Evolutionary conservation across 2,888 invertebrate species (phyloP).

Genomic region (Caenorhabditis japonica): DNA sequence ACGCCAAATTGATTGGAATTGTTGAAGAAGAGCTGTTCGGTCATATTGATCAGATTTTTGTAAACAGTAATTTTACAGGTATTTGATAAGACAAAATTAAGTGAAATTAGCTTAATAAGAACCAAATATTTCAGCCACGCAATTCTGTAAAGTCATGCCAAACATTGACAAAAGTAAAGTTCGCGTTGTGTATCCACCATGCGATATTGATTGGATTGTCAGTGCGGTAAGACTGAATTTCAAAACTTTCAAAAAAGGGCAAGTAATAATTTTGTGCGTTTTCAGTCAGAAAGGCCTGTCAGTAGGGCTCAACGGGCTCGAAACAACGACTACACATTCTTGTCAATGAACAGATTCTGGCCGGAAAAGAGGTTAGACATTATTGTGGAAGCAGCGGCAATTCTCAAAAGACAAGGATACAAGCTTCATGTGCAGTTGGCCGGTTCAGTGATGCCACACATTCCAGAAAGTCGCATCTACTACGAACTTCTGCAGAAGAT

Average conservation of each 20-base stretch:
- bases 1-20: conserved; percentile 72
- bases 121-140: conserved; percentile 55
- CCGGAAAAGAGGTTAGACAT: conserved; percentile 76
- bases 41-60: conserved; percentile 79
- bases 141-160: conserved; percentile 74
- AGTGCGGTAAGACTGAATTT: conserved; percentile 44
- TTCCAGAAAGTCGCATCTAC: conserved; percentile 78
- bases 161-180: conserved; percentile 68
- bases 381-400: conserved; percentile 75
- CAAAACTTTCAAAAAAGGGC: too few relatives aligned
- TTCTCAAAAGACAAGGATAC: conserved; percentile 68
- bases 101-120: background rate
- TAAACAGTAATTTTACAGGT: conserved; percentile 80
- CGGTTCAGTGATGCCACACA: conserved; percentile 79
- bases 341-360: conserved; percentile 77
- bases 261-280: background rate
- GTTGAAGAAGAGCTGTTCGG: conserved; percentile 79
- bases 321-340: conserved; percentile 71
- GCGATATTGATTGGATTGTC: conserved; percentile 73
- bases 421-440: conserved; percentile 71
- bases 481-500: conserved; percentile 78
- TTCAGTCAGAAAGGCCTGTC: conserved; percentile 55
- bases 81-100: background rate
- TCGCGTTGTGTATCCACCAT: conserved; percentile 76
- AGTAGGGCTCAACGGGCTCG: conserved; percentile 64